Evolutionary conservation across 92 coral and sea anemone genomes (phyloP), one percentile per base, ranked within the genome.

Genomic region (Zoanthus sansibaricus): DNA sequence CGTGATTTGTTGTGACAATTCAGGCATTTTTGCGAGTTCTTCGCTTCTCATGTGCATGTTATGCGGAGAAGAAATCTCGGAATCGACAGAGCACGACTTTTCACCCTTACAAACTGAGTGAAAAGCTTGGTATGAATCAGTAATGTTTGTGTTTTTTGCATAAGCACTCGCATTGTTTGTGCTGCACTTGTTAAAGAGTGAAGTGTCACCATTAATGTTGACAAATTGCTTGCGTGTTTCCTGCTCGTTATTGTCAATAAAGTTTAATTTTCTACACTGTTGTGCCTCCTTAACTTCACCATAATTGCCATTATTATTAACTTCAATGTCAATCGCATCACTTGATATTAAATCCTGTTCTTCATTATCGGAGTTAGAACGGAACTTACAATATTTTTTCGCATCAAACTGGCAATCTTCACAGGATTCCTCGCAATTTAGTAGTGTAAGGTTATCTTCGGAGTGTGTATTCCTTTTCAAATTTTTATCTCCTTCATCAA

Each of bases 241-340:
- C 61, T 67, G 75, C 85, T 80, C 62, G 85, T 80, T 80, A 80
- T 46, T 20, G 62, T 45, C 85, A 80, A 76, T 54, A 76, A 48
- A 47, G 61, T 31, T 13, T 64, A 80, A 80, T 52, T 67, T 80
- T 66, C 52, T 16, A 21, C 21, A 66, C 42, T 66, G 45, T 33
- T 51, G 25, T 46, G 72, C 61, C 7, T 62, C 25, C 44, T 80
- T 20, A 64, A 66, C 46, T 5, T 21, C 47, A 66, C 18, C 1
- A 18, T 80, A 16, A 67, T 13, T 12, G 58, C 47, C 75, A 21
- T 80, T 80, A 62, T 80, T 80, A 46, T 80, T 80, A 46, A 80
- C 20, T 66, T 80, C 85, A 44, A 45, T 80, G 85, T 45, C 73
- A 80, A n/a, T 47, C 21, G 67, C 44, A 45, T 67, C 49, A 46